Percentiles rank a stretch among this genome's conserved stretches.
Conservation (phyloP, 2,113 vertebrate genomes). For the Argyrosomus japonicus region DNA sequence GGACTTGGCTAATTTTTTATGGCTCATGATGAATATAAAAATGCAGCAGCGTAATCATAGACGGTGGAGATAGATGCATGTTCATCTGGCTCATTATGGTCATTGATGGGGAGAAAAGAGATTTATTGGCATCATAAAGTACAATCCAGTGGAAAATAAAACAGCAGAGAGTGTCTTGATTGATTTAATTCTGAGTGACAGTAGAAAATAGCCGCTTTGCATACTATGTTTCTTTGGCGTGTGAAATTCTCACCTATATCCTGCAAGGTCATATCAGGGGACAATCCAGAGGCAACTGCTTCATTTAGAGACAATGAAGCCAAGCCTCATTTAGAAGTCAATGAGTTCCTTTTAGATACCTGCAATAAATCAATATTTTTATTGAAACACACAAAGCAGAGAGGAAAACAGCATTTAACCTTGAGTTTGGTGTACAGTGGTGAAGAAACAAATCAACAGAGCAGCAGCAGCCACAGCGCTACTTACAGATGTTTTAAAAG, state of each 20-base stretch:
- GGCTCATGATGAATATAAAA: slow-evolving; percentile 39
- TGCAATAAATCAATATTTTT: slow-evolving; percentile 18
- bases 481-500: slow-evolving; percentile 49
- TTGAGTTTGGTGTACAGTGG: not conserved
- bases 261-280: slow-evolving; percentile 40
- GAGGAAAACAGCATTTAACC: slow-evolving; percentile 17
- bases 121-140: slow-evolving; percentile 40
- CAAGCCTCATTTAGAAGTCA: slow-evolving; percentile 22
- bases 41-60: slow-evolving; percentile 6
- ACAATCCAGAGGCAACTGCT: not conserved
- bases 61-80: not conserved
- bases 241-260: slow-evolving; percentile 18
- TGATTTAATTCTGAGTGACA: slow-evolving; percentile 43
- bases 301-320: not conserved
- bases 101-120: slow-evolving; percentile 40
- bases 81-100: slow-evolving; percentile 37
- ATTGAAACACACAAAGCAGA: slow-evolving; percentile 14
- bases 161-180: slow-evolving; percentile 15
- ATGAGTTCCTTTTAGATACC: slow-evolving; percentile 4
- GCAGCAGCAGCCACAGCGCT: slow-evolving; percentile 18
- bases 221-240: slow-evolving; percentile 1
- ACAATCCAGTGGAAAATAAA: slow-evolving; percentile 26
- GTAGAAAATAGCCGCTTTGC: slow-evolving; percentile 30
- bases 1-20: slow-evolving; percentile 26
- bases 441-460: slow-evolving; percentile 18